A percentile compares a stretch with the other conserved stretches of the same genome.
These are phyloP conservation scores for Protosalanx chinensis DNA, from an alignment of 2,797 vertebrate genomes.

Conservation along the genomic window DNA sequence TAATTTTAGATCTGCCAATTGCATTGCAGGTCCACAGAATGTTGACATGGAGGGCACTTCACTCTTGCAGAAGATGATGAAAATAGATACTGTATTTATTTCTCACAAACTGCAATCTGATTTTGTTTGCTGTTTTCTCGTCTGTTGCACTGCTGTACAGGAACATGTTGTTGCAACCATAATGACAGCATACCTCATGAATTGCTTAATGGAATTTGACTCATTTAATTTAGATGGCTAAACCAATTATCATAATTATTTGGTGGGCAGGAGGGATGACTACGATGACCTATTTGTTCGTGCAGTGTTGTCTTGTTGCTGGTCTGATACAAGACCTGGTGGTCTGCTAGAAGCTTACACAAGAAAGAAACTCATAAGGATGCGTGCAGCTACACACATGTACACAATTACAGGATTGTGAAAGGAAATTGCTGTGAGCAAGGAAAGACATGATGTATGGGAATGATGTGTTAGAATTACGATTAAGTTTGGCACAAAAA, in stretches of 20 bases:
- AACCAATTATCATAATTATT: not conserved
- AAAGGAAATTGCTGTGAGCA: slow-evolving; percentile 5
- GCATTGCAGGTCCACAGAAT: slow-evolving; percentile 18
- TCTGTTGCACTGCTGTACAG: not conserved
- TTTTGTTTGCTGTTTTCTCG: not conserved
- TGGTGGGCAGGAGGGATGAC: slow-evolving; percentile 27
- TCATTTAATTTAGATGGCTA: not conserved
- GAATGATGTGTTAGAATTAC: not conserved
- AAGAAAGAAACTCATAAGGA: slow-evolving; percentile 13
- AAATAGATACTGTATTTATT: not conserved
- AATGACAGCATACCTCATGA: not conserved
- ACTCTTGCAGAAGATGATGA: slow-evolving; percentile 7
- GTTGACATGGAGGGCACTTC: slow-evolving; percentile 19
- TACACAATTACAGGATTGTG: slow-evolving; percentile 17
- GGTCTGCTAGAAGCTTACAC: slow-evolving; percentile 18
- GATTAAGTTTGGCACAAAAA: not conserved
- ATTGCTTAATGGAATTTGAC: not conserved
- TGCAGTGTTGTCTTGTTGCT: slow-evolving; percentile 38
- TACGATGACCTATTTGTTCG: slow-evolving; percentile 26
- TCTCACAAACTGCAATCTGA: slow-evolving; percentile 3
- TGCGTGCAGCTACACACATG: slow-evolving; percentile 11
- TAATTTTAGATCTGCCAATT: slow-evolving; percentile 27
- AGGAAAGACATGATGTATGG: not conserved
- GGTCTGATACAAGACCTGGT: slow-evolving; percentile 43
- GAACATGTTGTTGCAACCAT: not conserved